Evolutionary conservation across 2,888 invertebrate species (phyloP), one percentile per base, ranked within the genome.

Genomic region (Mystacides longicornis): DNA sequence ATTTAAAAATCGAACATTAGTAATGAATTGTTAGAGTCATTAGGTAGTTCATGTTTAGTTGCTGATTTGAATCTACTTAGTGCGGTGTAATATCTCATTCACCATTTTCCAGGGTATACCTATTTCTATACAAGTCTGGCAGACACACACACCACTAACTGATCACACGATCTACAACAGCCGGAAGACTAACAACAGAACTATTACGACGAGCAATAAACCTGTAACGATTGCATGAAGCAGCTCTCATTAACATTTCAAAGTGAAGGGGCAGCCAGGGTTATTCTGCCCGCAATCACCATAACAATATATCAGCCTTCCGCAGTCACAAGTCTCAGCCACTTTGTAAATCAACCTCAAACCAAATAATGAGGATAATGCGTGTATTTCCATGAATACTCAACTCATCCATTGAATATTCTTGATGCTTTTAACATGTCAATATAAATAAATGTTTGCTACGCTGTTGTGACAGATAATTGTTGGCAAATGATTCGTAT

Each of bases 221-320:
- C 51, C 49, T 52, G 49, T 55, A 55, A 52, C 37, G 43, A 58
- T 58, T 58, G 55, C 51, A 49, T 48, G 58, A 23, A 58, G 53
- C 57, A 49, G 50, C 51, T 53, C 58, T 59, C 59, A 59, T 59
- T 59, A 59, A 59, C 56, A 56, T 59, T 54, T 59, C 59, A 59
- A 59, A 59, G 59, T 54, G 54, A 45, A 52, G 49, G 49, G 53
- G 46, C 23, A 18, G 49, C 19, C 45, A 45, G 45, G 49, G 46
- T 18, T 22, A 49, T 49, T 49, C n/a, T 27, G 16, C 48, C 49
- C 49, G 43, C 23, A 49, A 23, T 52, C 22, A 22, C 27, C 42
- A 33, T 11, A 46, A 50, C 23, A 48, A 23, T 43, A 31, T 16
- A 37, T 31, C 19, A 23, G 23, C 51, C 51, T 42, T 21, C 23